Evolutionary conservation across 1,140 invertebrate genomes (phyloP), one percentile per base, ranked within the genome.

Genomic region (Aphidius gifuensis): DNA sequence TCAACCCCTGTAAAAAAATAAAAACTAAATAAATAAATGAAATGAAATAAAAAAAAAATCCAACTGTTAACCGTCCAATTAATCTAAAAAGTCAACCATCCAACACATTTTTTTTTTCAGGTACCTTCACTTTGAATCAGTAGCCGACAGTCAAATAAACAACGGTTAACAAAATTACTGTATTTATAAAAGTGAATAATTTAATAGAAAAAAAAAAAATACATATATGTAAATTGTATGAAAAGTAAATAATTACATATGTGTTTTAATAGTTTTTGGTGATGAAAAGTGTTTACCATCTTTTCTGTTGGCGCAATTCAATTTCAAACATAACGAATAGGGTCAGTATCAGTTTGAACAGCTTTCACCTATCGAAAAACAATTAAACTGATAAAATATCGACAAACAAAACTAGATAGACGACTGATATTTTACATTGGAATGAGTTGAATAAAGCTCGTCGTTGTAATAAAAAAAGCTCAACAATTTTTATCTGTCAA

Each of bases 311-410:
- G 71, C 65, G 65, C 67, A 69, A 75, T 76, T 76, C 69, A 72
- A 73, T 76, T 76, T 74, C 66, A 51, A 46, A 23, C 43, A 69
- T 71, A 74, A 73, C 67, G 68, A 73, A 74, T 71, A 66, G 65
- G 51, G 53, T 57, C 64, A 64, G 69, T 70, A 68, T 23, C 23
- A 70, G 61, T 69, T 65, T 62, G 55, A 68, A 70, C 65, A 64
- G 69, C 68, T 64, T 64, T 62, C 59, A 66, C 65, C 76, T 71
- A 76, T 77, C 72, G 74, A 76, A 79, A 78, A 77, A 76, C 74
- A 79, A 79, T 78, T 77, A 76, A 78, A 75, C 68, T 62, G 58
- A 69, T 78, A 75, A 78, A 76, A 76, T 79, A 78, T 77, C 66
- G 72, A 61, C 72, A 70, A 77, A 76, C 72, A 74, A 63, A 60